Base-by-base conservation (phyloP, 2,113 vertebrate genomes). In the Ctenomys sociabilis region DNA sequence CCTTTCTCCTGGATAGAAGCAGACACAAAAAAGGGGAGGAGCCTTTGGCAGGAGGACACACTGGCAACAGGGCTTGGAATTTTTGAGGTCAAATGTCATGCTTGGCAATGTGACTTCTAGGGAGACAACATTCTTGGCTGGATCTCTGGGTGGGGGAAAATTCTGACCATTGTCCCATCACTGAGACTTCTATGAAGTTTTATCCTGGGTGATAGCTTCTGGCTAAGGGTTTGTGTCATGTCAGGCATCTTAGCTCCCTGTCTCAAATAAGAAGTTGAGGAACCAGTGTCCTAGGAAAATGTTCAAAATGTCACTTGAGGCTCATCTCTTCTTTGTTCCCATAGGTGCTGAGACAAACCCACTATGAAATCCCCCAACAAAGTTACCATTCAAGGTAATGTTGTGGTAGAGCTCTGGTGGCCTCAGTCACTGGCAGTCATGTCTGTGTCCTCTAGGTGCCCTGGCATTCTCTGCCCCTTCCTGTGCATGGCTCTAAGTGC, bases 301-400 rank as follows among this genome's bases (percentile, higher is more conserved):
- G 37, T 94, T 68, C 12, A 21, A 63, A 78, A 73, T 35, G 4
- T 94, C 14, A 61, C 14, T 37, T 80, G 83, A 83, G 7, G 17
- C 57, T 92, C 68, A 63, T 35, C 21, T 96, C 32, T 87, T 7
- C 14, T 7, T 45, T 95, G 95, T 90, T n/a, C 54, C 57, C 54
- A 64, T 70, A 96, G 95, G 89, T 73, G 2, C 83, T 70, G 81
- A 92, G 54, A 88, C 30, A 80, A 86, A 0, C 2, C 28, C 5
- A 59, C 26, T 22, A 90, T 94, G 94, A 17, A 12, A n/a, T 17
- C 0, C 24, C 1, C 0, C 10, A 0, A 0, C 13, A 0, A 0
- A 6, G 7, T 0, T 43, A 0, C 0, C 0, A 3, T 0, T 30
- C 4, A 0, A 66, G 57, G 93, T 88, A 32, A 94, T 40, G 19